Evolutionary conservation across 2,797 vertebrate species (phyloP).

Genomic region (Garrulus glandarius): DNA sequence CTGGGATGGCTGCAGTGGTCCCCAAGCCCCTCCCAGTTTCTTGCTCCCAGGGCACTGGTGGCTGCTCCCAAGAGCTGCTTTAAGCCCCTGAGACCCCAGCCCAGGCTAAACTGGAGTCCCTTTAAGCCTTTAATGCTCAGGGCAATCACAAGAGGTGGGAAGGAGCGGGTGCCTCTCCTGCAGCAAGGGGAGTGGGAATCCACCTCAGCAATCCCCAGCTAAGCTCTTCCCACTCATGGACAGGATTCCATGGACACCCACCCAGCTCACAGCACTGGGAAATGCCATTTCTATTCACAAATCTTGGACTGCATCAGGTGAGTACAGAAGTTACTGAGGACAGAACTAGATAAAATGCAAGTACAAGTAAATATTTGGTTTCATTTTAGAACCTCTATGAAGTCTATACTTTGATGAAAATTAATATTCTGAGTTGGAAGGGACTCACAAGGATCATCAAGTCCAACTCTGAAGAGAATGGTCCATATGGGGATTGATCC

Average conservation of each 20-base stretch:
- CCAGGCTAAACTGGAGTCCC: neutral
- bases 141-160: fast-evolving
- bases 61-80: neutral
- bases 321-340: neutral
- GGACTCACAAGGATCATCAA: neutral
- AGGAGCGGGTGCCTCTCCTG: neutral
- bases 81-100: neutral
- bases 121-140: neutral
- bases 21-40: neutral
- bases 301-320: neutral
- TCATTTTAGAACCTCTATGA: neutral
- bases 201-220: neutral
- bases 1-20: neutral
- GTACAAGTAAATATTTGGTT: neutral
- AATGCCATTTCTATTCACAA: neutral
- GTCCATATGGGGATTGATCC: neutral
- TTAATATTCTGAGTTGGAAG: neutral
- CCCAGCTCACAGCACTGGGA: neutral
- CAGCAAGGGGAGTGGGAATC: neutral
- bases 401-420: neutral
- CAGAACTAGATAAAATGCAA: neutral
- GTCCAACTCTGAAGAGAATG: neutral
- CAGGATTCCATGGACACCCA: fast-evolving
- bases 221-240: neutral
- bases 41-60: neutral